Evolutionary conservation across 2,113 vertebrate species (phyloP).

Genomic region (Zootoca vivipara): DNA sequence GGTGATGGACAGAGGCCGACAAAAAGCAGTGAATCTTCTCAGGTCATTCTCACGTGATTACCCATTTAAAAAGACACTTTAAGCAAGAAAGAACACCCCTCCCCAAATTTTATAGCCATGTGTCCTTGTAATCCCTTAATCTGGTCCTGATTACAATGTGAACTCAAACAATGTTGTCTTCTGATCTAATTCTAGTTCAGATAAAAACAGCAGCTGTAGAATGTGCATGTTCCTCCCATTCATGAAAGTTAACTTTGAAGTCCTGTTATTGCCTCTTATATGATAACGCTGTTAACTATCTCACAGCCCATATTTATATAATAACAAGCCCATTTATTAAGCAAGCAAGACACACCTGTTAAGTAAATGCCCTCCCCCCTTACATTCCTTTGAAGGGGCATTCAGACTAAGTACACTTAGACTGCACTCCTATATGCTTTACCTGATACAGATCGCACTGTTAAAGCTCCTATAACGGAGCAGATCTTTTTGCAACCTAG

Average conservation of each 20-base stretch:
- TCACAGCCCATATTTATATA: not conserved
- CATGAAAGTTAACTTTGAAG: not conserved
- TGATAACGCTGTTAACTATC: not conserved
- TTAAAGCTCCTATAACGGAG: not conserved
- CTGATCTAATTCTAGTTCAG: not conserved
- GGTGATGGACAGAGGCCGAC: not conserved
- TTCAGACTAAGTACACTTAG: not conserved
- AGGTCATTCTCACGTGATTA: not conserved
- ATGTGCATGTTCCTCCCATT: slow-evolving; percentile 4
- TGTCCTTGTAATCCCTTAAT: not conserved
- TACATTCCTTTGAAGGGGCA: not conserved
- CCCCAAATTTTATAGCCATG: not conserved
- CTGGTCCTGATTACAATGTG: not conserved
- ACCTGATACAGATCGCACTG: no score
- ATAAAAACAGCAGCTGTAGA: slow-evolving; percentile 21
- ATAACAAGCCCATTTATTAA: fast-evolving
- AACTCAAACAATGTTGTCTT: slow-evolving; percentile 9
- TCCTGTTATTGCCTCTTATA: not conserved
- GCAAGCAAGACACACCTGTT: not conserved
- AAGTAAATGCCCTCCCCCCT: not conserved
- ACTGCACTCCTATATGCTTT: no score
- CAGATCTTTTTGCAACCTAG: not conserved
- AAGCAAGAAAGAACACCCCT: not conserved
- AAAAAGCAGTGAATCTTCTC: not conserved
- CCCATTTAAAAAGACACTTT: not conserved